These are phyloP conservation scores for Eulemur mongoz DNA, from an alignment of 2,797 vertebrate genomes.

Conservation along the genomic window DNA sequence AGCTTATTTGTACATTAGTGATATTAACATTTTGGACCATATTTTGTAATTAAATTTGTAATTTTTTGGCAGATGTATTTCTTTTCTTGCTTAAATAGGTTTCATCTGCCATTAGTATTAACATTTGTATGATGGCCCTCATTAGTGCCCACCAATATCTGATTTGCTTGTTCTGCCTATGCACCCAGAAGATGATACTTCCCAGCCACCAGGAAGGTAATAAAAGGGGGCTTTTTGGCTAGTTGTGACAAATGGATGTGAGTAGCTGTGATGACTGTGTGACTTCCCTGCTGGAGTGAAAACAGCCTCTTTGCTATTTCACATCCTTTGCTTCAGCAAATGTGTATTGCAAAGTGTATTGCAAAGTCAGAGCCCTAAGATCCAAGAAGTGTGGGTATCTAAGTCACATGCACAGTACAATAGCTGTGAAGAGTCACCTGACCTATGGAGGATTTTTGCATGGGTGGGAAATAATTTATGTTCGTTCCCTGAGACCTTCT, in stretches of 20 bases:
- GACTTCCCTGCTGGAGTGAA: neutral
- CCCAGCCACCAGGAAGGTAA: neutral
- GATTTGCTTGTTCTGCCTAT: neutral
- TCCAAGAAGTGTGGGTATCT: neutral
- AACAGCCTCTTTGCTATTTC: neutral
- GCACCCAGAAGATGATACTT: neutral
- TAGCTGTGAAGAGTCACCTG: neutral
- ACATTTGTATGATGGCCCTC: neutral
- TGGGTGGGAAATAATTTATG: neutral
- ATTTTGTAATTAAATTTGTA: conserved; percentile 3
- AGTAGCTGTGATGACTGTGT: fast-evolving
- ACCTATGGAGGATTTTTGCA: neutral
- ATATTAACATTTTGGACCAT: neutral
- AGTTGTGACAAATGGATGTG: neutral
- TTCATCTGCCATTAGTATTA: neutral
- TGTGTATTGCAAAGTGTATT: neutral
- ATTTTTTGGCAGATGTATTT: neutral
- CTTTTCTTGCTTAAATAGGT: neutral
- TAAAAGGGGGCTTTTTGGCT: neutral
- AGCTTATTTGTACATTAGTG: neutral
- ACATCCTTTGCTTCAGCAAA: neutral
- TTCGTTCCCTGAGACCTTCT: neutral
- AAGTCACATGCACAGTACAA: neutral
- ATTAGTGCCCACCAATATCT: neutral
- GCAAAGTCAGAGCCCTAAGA: neutral